Conservation (phyloP, 2,797 vertebrate genomes). For the Dryobates pubescens region DNA sequence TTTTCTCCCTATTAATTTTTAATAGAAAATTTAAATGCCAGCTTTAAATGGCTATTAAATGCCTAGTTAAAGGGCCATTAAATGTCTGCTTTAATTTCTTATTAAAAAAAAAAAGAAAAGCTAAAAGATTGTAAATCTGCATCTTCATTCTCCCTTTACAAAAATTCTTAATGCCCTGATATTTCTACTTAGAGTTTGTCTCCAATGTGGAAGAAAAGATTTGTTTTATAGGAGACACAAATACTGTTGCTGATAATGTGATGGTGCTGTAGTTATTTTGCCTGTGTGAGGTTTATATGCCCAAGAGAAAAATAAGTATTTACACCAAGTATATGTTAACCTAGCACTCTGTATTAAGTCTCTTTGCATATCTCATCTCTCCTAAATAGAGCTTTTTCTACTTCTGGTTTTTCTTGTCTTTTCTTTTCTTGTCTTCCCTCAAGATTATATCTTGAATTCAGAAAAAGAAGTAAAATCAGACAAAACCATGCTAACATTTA, state of each 20-base stretch:
- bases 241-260: not conserved
- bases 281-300: not conserved
- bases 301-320: conserved; percentile 32
- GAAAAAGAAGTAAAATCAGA: conserved; percentile 18
- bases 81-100: not conserved
- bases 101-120: not conserved
- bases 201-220: not conserved
- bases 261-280: not conserved
- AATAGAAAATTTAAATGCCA: not conserved
- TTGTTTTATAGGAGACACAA: not conserved
- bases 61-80: not conserved
- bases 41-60: not conserved
- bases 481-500: not conserved
- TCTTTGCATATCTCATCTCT: not conserved
- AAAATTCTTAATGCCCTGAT: not conserved
- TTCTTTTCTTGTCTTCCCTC: not conserved
- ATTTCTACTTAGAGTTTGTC: not conserved
- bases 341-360: not conserved
- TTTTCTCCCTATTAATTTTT: not conserved
- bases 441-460: not conserved
- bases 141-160: not conserved
- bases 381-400: not conserved
- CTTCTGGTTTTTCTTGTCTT: no score
- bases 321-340: not conserved
- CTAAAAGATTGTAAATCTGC: not conserved